phyloP scores from a whole-genome alignment of 2,888 invertebrate species.

The Drosophila colorata region DNA sequence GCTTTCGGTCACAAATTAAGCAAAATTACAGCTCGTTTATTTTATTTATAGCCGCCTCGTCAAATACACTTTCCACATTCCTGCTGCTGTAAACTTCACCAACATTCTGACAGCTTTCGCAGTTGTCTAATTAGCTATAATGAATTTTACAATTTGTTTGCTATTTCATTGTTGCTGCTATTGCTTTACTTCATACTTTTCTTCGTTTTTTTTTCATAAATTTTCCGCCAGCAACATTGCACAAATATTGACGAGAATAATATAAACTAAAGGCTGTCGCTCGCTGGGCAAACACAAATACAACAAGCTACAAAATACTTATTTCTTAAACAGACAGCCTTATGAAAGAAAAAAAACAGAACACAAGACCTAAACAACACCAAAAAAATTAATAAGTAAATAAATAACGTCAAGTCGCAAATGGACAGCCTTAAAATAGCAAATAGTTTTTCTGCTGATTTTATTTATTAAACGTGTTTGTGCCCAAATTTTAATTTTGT shows the following conservation, averaged over 20 bases:
- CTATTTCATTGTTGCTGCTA: constrained; percentile 28
- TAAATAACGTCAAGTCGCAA: constrained; percentile 23
- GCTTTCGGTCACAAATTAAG: too few relatives aligned
- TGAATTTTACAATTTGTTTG: constrained; percentile 56
- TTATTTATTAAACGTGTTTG: constrained; percentile 41
- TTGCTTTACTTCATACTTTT: constrained; percentile 11
- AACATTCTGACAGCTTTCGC: constrained; percentile 27
- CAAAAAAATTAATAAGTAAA: constrained; percentile 1
- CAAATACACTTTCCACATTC: background rate
- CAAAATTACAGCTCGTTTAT: background rate
- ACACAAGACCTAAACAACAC: constrained; percentile 2
- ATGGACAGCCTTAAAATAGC: constrained; percentile 40
- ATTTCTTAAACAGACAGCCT: constrained; percentile 10
- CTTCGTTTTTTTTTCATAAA: constrained; percentile 28
- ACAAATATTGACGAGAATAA: constrained; percentile 61
- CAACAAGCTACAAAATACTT: constrained; percentile 15
- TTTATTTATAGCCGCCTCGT: background rate
- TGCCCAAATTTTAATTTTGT: background rate
- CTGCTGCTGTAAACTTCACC: constrained; percentile 6
- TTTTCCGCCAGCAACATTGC: constrained; percentile 36
- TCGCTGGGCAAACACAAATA: constrained; percentile 41
- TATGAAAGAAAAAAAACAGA: background rate
- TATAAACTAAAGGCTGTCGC: constrained; percentile 46
- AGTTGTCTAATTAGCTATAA: constrained; percentile 57
- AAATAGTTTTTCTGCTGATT: constrained; percentile 15